Percentiles rank a stretch among this genome's conserved stretches.
Evolutionary conservation across 1,140 invertebrate species (phyloP).

Genomic region (Drusus annulatus): DNA sequence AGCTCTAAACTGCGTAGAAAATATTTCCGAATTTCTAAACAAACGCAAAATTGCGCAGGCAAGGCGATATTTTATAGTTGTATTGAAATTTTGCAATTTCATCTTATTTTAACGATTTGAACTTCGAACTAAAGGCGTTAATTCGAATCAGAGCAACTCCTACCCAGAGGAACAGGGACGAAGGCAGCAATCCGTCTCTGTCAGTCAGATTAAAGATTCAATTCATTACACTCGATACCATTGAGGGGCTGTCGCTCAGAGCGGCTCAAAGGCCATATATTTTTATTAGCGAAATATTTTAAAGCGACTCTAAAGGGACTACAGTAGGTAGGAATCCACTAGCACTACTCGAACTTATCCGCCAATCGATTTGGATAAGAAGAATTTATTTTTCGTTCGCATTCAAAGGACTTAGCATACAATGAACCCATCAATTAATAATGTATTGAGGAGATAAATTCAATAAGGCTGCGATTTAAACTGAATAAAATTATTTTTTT

Average conservation of each 20-base stretch:
- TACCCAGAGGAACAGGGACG: slow-evolving; percentile 4
- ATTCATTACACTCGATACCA: slow-evolving; percentile 52
- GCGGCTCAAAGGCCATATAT: slow-evolving; percentile 18
- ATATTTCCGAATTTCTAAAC: no score
- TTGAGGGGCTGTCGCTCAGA: slow-evolving; percentile 14
- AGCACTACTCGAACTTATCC: not conserved
- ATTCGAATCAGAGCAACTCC: slow-evolving; percentile 14
- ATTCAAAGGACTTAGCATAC: slow-evolving; percentile 3
- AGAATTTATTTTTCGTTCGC: not conserved
- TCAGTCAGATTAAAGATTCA: slow-evolving; percentile 54
- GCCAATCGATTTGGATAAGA: not conserved
- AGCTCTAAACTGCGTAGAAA: no score
- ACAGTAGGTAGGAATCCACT: no score
- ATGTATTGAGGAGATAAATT: not conserved
- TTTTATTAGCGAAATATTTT: slow-evolving; percentile 44
- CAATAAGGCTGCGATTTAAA: not conserved
- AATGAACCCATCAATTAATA: not conserved
- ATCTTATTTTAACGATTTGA: no score
- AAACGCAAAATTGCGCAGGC: no score
- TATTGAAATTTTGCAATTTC: no score
- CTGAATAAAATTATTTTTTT: no score
- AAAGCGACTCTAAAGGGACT: slow-evolving; percentile 11
- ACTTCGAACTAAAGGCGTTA: slow-evolving; percentile 1
- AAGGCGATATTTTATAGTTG: no score
- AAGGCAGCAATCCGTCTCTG: slow-evolving; percentile 50